Evolutionary conservation across 2,113 vertebrate species (phyloP), one percentile per base, ranked within the genome.

Genomic region (Spheniscus mendiculus): DNA sequence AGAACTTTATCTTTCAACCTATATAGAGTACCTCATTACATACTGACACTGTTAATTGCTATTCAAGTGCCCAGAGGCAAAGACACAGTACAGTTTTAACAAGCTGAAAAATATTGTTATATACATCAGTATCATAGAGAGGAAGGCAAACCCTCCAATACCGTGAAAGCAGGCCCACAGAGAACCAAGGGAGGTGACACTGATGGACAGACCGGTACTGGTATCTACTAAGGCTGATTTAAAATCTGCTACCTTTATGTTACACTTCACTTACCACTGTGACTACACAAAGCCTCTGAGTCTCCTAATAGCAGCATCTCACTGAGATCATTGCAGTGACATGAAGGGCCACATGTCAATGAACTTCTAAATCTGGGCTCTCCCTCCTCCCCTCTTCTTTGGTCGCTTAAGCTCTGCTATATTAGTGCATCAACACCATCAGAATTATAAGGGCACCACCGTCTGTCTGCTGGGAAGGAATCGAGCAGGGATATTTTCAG

Each of bases 31-130:
- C 42, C 56, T 95, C 89, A 92, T 91, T 96, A 94, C 61, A 58
- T 69, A 82, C 73, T 45, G 83, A 89, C 89, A 36, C 6, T 36
- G 49, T 85, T 91, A 97, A 94, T 91, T 93, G 73, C 32, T 91
- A 87, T 89, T 91, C 89, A 79, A 83, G 81, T 25, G 53, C 74
- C 87, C 72, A 52, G 70, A 94, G 78, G 89, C 83, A 96, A 96
- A 97, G 83, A 69, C 29, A 9, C 65, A 38, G 66, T 3, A 65
- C 17, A 73, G 38, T 73, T 87, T 70, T 85, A 92, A 93, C 16
- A n/a, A 94, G 59, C 55, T 59, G 62, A 25, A 77, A 93, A 86
- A 70, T 55, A 81, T 40, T 65, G 56, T 95, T 66, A 88, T 87
- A 87, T n/a, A 72, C 25, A 85, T 65, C 18, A 53, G 15, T 55